phyloP scores from a whole-genome alignment of 2,888 invertebrate genomes.

The Amphiduros pacificus region DNA sequence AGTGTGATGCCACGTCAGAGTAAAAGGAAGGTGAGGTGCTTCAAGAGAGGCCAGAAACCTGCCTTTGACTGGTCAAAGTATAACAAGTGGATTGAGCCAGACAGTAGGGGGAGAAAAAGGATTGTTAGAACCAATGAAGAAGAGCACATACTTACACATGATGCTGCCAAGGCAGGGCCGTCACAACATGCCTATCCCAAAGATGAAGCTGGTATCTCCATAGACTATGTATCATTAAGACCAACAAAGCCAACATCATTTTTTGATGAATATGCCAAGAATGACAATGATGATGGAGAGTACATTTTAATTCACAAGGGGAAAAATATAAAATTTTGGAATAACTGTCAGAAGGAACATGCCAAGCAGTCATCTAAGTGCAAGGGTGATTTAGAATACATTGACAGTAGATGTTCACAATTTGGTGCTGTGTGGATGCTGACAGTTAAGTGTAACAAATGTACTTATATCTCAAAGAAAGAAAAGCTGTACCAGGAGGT shows the following conservation, averaged over 20 bases:
- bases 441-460: neutral
- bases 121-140: too few species aligned
- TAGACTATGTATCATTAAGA: neutral
- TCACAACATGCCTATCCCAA: too few species aligned
- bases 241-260: neutral
- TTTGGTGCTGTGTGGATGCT: neutral
- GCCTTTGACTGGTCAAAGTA: too few species aligned
- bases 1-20: too few species aligned
- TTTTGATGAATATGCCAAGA: neutral
- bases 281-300: neutral
- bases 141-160: too few species aligned
- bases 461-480: neutral
- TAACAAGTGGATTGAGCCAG: too few species aligned
- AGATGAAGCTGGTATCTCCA: too few species aligned
- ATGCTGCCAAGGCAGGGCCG: too few species aligned
- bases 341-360: neutral
- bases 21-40: too few species aligned
- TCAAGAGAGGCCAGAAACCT: too few species aligned
- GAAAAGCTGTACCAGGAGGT: neutral
- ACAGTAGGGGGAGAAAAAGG: too few species aligned
- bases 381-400: neutral
- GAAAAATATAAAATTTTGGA: neutral
- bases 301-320: neutral
- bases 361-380: neutral
- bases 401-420: neutral